Conservation (phyloP, 2,113 vertebrate genomes). For the Tupaia chinensis region DNA sequence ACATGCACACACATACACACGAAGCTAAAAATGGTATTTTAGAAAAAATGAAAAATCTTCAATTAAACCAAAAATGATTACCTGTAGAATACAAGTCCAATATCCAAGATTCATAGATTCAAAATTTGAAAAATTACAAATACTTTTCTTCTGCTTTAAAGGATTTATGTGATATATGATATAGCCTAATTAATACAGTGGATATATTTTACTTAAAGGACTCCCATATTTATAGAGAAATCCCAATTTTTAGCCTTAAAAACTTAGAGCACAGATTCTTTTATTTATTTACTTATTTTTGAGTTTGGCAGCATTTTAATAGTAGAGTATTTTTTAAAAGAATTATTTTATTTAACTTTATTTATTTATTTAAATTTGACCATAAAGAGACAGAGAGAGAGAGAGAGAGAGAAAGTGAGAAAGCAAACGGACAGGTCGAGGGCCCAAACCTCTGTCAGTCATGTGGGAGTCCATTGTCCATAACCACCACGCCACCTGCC, state of each 20-base stretch:
- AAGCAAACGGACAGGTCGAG: too few species aligned
- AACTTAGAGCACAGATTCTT: neutral
- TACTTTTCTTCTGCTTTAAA: conserved; percentile 15
- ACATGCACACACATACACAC: too few species aligned
- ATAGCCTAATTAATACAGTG: neutral
- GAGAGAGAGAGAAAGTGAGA: too few species aligned
- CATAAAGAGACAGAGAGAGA: too few species aligned
- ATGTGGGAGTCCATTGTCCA: too few species aligned
- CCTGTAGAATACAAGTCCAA: neutral
- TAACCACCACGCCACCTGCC: too few species aligned
- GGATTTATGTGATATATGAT: neutral
- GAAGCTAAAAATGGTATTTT: conserved; percentile 6
- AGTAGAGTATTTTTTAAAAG: too few species aligned
- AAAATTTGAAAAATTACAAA: conserved; percentile 53
- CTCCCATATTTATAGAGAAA: conserved; percentile 18
- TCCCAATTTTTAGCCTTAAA: conserved; percentile 16
- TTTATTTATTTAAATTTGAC: too few species aligned
- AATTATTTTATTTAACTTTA: too few species aligned
- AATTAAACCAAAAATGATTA: conserved; percentile 47
- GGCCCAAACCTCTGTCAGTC: too few species aligned
- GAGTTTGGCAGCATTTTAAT: too few species aligned
- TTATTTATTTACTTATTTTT: neutral
- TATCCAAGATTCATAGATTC: neutral
- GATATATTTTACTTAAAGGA: conserved; percentile 44
- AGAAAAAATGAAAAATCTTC: conserved; percentile 26